These are phyloP conservation scores for Andrena flavipes DNA, from an alignment of 2,888 invertebrate genomes.

Conservation along the genomic window DNA sequence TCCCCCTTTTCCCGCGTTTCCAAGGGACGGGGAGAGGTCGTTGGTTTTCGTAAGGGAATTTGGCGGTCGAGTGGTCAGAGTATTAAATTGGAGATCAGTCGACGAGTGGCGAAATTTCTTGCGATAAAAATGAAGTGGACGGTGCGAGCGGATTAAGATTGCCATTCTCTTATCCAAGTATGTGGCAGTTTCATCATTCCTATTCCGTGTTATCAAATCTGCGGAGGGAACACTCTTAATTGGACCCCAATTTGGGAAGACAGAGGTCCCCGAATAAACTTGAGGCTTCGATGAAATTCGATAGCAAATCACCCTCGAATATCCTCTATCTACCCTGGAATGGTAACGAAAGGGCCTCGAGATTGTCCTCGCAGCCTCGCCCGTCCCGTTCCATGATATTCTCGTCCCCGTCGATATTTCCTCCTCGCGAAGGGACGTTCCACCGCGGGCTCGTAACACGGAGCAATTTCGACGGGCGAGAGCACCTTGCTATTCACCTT, in stretches of 20 bases:
- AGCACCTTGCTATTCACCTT: constrained; percentile 74
- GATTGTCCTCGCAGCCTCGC: constrained; percentile 15
- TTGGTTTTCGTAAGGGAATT: constrained; percentile 17
- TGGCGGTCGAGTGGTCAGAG: neutral
- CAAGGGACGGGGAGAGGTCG: constrained; percentile 6
- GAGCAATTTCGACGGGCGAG: constrained; percentile 67
- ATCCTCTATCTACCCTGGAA: neutral
- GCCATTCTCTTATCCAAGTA: no score
- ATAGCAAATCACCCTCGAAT: neutral
- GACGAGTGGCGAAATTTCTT: neutral
- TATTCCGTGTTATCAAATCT: no score
- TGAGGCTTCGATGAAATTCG: neutral
- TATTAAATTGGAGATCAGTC: constrained; percentile 17
- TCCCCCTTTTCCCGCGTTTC: neutral
- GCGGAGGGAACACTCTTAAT: neutral
- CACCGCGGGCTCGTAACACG: constrained; percentile 59
- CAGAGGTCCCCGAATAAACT: neutral
- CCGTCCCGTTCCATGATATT: constrained; percentile 27
- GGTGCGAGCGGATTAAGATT: no score
- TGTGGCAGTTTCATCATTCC: no score
- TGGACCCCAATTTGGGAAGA: neutral
- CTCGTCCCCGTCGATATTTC: constrained; percentile 35
- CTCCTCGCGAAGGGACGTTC: constrained; percentile 32
- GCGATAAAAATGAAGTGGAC: no score
- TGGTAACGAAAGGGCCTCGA: neutral